A percentile compares a stretch with the other conserved stretches of the same genome.
Evolutionary conservation across 37 sponge, comb jelly and placozoan genomes (phyloP).

Genomic region (Petrosia ficiformis): DNA sequence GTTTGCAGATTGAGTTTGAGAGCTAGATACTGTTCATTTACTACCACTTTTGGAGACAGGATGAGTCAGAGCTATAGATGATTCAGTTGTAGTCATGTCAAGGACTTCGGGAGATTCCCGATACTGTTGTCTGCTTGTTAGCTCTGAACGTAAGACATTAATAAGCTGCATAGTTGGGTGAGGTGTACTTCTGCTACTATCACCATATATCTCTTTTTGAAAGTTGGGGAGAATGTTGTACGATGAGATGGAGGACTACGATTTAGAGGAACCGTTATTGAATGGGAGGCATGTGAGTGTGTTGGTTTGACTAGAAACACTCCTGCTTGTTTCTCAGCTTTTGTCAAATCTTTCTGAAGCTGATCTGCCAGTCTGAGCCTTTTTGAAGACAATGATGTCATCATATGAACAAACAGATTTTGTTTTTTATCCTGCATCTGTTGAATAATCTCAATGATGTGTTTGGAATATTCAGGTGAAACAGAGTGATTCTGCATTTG

Average conservation of each 20-base stretch:
- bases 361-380: slow-evolving; percentile 27
- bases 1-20: background rate
- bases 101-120: background rate
- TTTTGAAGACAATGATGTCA: slow-evolving; percentile 20
- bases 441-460: background rate
- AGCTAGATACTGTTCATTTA: slow-evolving; percentile 8
- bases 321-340: slow-evolving; percentile 29
- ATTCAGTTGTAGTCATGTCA: background rate
- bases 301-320: slow-evolving; percentile 53
- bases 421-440: slow-evolving; percentile 9
- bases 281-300: slow-evolving; percentile 9
- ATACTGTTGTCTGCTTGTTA: background rate
- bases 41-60: background rate
- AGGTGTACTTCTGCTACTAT: background rate
- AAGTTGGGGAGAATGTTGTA: background rate
- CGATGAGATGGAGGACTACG: slow-evolving; percentile 5
- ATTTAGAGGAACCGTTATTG: slow-evolving; percentile 3
- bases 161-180: slow-evolving; percentile 12
- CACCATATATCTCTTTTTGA: background rate
- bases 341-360: slow-evolving; percentile 24
- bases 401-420: slow-evolving; percentile 1
- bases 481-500: background rate
- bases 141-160: background rate
- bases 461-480: background rate
- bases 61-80: background rate